Evolutionary conservation across 2,797 vertebrate species (phyloP), one percentile per base, ranked within the genome.

Genomic region (Caiman crocodilus): DNA sequence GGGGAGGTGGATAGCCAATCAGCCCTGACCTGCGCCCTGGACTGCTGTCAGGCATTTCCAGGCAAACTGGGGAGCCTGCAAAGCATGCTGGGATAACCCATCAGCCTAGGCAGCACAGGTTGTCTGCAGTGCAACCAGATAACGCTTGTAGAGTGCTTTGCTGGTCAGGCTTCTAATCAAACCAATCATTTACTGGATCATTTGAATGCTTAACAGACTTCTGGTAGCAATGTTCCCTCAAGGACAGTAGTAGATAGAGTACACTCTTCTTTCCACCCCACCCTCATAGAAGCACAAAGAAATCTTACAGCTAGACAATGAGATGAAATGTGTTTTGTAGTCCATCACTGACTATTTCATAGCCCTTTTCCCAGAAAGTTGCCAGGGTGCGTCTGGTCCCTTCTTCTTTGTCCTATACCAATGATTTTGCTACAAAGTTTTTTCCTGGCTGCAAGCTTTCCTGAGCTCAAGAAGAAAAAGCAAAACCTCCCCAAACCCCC

Each of bases 151-250:
- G 10, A 50, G 42, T 50, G 42, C 42, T 50, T 50, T 50, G 11
- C 9, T 50, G 42, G 9, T 50, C 42, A 50, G 42, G 42, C 42
- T 50, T 50, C 42, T 50, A 50, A 50, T 50, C 42, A 50, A 50
- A 50, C 42, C 11, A 84, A 82, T 82, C 16, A 20, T 79, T 57
- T 0, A 1, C 23, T 14, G 59, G 79, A 13, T 16, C 85, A 82
- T 32, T 59, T 74, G 59, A 60, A 90, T n/a, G 30, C 61, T 83
- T 57, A 12, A 26, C 28, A 67, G 55, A 58, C 30, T 30, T 50
- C 56, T 74, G 1, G 42, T 87, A 79, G 20, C 17, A 67, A 5
- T 0, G 0, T 20, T 42, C 18, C 64, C 15, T 79, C 79, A 0
- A 0, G 56, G 61, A 50, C 61, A 81, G 25, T 13, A 75, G 76